Percentiles rank a stretch among this genome's conserved stretches.
Conservation (phyloP, 2,797 vertebrate genomes). For the Crypturellus tataupa region DNA sequence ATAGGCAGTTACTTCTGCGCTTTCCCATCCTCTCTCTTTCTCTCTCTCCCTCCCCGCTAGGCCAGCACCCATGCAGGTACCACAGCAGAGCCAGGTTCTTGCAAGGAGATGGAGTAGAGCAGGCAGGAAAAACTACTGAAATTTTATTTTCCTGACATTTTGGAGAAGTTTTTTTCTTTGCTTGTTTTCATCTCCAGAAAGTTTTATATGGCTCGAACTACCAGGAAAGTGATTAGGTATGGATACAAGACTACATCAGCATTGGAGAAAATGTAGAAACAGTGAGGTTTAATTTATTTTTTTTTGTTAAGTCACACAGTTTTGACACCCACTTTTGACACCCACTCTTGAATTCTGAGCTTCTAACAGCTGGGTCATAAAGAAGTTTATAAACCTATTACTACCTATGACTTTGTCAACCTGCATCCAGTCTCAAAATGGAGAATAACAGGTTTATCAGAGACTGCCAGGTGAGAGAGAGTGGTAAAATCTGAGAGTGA, state of each 20-base stretch:
- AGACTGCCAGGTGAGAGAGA: neutral
- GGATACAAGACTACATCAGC: rapidly evolving
- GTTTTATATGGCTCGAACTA: neutral
- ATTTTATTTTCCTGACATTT: neutral
- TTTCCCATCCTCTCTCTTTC: neutral
- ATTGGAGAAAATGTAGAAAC: rapidly evolving
- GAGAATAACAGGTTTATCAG: neutral
- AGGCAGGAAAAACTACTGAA: neutral
- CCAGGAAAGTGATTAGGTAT: neutral
- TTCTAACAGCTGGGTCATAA: neutral
- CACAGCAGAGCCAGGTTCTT: neutral
- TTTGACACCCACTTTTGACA: neutral
- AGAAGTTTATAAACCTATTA: neutral
- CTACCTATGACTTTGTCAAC: neutral
- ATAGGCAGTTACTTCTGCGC: neutral
- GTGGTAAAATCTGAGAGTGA: neutral
- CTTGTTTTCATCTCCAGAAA: neutral
- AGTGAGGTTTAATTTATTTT: neutral
- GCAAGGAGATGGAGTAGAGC: neutral
- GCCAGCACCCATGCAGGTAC: neutral
- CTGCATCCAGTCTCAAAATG: neutral
- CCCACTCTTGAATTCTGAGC: neutral
- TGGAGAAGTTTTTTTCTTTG: neutral
- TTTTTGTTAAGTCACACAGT: neutral
- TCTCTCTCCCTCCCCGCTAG: neutral